These are phyloP conservation scores for Nerophis ophidion DNA, from an alignment of 2,113 vertebrate genomes.

Conservation along the genomic window DNA sequence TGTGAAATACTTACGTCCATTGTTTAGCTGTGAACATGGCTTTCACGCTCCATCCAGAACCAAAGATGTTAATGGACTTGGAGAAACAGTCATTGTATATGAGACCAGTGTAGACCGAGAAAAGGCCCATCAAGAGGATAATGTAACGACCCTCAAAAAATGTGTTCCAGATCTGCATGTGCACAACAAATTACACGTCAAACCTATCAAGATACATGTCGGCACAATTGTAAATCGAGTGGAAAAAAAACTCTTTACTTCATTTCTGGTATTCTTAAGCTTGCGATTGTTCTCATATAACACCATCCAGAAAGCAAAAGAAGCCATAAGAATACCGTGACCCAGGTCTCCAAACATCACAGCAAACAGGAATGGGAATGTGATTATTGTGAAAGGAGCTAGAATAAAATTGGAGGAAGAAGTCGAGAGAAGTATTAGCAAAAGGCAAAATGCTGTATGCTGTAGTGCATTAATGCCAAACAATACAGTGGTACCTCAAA, in stretches of 20 bases:
- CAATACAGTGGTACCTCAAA: too few species aligned
- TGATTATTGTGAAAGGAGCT: conserved; percentile 95
- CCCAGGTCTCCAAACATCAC: conserved; percentile 97
- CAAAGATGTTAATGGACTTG: conserved; percentile 91
- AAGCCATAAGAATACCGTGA: conserved; percentile 86
- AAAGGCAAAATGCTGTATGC: too few species aligned
- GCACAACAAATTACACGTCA: conserved; percentile 7
- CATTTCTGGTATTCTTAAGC: conserved; percentile 81
- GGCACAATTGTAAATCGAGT: background rate
- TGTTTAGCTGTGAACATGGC: conserved; percentile 70
- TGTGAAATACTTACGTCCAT: conserved; percentile 74
- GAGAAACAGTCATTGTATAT: conserved; percentile 99
- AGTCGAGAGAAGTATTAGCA: background rate
- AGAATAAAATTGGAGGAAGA: conserved; percentile 6
- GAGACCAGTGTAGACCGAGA: conserved; percentile 93
- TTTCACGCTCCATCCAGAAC: conserved; percentile 84
- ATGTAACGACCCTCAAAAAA: conserved; percentile 94
- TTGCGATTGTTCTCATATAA: conserved; percentile 84
- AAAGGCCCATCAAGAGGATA: conserved; percentile 93
- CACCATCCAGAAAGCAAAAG: conserved; percentile 87
- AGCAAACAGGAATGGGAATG: conserved; percentile 93
- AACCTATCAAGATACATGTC: background rate
- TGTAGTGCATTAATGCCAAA: background rate
- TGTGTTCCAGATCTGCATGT: conserved; percentile 82
- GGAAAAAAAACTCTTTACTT: conserved; percentile 65